Base-by-base conservation (phyloP, 1,140 invertebrate genomes). In the Ridgeia piscesae region DNA sequence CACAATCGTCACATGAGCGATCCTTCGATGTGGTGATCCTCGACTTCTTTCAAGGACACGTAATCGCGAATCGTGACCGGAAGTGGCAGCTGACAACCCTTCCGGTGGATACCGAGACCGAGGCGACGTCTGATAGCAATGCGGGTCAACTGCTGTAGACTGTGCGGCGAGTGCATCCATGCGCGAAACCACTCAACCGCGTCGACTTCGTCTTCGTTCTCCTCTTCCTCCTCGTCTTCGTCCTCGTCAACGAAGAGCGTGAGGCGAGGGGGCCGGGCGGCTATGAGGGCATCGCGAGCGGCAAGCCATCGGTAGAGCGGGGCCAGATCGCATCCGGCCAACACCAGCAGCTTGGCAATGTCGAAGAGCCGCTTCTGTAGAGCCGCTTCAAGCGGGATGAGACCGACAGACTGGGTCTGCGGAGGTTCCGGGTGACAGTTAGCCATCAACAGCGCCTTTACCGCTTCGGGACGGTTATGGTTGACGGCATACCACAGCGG, bases 401-500 rank as follows among this genome's bases (percentile, higher is more conserved):
- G 88, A 17, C n/a, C 34, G 42, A n/a, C 91, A 34, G 17, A 35
- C 33, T 31, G 34, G 48, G 35, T 14, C 6, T 33, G 31, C n/a
- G 58, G 42, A 58, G 92, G 94, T 89, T 95, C 94, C 0, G 94
- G 94, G 90, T 93, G 91, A 77, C 94, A 94, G 91, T 95, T 95
- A 27, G 94, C 93, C 42, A 93, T 92, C 0, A 95, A 93, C 9
- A 95, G 92, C 6, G 94, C 90, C 91, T 94, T 94, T 6, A 94
- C 94, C 21, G 94, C 94, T 34, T 94, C 93, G 90, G 92, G 91
- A 35, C 94, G 93, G 27, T 94, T 93, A 35, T 94, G 94, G 34
- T 94, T 93, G 31, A 95, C 93, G 14, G 95, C 95, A 89, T 95
- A 95, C 94, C 94, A 95, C 88, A 95, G 89, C 4, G 95, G 94